Percentiles rank a stretch among this genome's conserved stretches.
Conservation (phyloP, 2,888 invertebrate genomes). For the Euzetes globulus region DNA sequence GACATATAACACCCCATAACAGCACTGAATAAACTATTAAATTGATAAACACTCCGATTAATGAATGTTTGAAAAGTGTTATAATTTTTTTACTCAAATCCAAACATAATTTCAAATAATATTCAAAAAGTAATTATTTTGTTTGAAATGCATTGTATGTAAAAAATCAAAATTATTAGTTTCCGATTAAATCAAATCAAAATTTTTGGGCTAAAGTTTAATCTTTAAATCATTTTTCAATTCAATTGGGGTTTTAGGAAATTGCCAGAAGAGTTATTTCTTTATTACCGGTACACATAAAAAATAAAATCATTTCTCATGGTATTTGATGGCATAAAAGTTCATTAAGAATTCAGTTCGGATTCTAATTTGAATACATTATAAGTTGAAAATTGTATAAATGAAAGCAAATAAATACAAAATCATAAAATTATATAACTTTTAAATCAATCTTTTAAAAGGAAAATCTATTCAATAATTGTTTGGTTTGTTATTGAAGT, state of each 20-base stretch:
- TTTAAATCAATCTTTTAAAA: neutral
- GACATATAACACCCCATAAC: too few relatives aligned
- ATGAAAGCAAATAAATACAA: neutral
- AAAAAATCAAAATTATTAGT: too few relatives aligned
- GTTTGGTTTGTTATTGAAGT: too few relatives aligned
- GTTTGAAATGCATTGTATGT: neutral
- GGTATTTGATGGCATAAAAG: neutral
- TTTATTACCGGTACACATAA: constrained; percentile 4
- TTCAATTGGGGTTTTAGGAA: constrained; percentile 3
- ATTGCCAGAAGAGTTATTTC: constrained; percentile 18
- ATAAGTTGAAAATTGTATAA: neutral
- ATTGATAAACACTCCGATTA: too few relatives aligned
- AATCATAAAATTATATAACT: neutral
- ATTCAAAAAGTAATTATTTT: neutral
- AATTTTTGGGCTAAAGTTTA: constrained; percentile 3
- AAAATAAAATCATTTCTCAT: neutral
- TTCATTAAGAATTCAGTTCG: constrained; percentile 23
- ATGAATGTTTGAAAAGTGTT: too few relatives aligned
- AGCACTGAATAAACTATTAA: too few relatives aligned
- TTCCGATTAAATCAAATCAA: too few relatives aligned
- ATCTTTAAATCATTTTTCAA: constrained; percentile 23
- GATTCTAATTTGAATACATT: constrained; percentile 19
- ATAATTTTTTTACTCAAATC: too few relatives aligned
- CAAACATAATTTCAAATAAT: too few relatives aligned
- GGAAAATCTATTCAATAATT: neutral